Percentiles rank a stretch among this genome's conserved stretches.
These are phyloP conservation scores for Phenacoccus solenopsis DNA, from an alignment of 1,140 invertebrate genomes.

Conservation along the genomic window DNA sequence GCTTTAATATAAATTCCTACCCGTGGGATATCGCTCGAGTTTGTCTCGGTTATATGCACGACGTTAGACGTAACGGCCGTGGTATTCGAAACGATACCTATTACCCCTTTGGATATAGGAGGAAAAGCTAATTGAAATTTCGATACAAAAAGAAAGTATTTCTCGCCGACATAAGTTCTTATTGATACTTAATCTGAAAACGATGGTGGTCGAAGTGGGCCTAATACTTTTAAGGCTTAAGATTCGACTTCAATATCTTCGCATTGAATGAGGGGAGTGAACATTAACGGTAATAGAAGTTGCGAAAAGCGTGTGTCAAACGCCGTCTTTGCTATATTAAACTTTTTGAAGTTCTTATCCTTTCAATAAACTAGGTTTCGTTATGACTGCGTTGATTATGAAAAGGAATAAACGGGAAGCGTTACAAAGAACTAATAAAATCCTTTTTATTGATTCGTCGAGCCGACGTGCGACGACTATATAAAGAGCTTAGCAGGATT, in stretches of 20 bases:
- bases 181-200: neutral
- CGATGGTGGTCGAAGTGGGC: neutral
- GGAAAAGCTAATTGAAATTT: no score
- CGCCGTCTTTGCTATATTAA: neutral
- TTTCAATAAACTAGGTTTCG: neutral
- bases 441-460: neutral
- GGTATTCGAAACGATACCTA: no score
- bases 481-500: slow-evolving; percentile 2
- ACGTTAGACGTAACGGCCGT: no score
- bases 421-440: neutral
- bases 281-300: slow-evolving; percentile 2
- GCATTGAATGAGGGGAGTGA: neutral
- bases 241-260: neutral
- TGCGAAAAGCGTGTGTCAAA: neutral
- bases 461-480: neutral
- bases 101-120: no score
- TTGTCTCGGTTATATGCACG: no score
- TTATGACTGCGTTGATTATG: slow-evolving; percentile 1
- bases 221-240: neutral
- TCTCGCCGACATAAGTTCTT: neutral
- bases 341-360: neutral
- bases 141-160: neutral
- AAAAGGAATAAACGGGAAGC: neutral
- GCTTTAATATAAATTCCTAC: no score
- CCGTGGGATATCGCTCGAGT: no score